Base-by-base conservation (phyloP, 2,888 invertebrate species). In the Heliconius erato region DNA sequence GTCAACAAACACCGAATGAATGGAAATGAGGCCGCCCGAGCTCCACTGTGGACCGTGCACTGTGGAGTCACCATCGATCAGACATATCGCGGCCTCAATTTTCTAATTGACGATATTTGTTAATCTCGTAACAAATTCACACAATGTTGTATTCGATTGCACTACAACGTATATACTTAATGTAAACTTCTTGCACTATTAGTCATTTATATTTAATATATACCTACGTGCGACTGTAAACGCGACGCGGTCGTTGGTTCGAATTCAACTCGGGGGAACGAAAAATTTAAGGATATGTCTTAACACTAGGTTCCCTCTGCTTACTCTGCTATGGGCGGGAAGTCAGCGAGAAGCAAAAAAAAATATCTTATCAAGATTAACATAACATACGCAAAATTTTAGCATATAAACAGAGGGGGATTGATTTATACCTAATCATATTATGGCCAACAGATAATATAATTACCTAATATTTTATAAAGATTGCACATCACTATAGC, bases 1-100 rank as follows among this genome's bases (percentile, higher is more conserved):
- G 93, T 93, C 94, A 94, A 94, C 93, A 94, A 92, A 91, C 90
- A 91, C 88, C 90, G 89, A 90, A 93, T 94, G 91, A 94, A 95
- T 94, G 94, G 92, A 93, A 94, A 94, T 93, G 89, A 93, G 90
- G 90, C 88, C 89, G 87, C 82, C 88, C 87, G 88, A 89, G 89
- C 89, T 88, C 91, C 90, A 89, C 85, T 85, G 86, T 87, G 86
- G 82, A 82, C 59, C 23, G 23, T n/a, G n/a, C 19, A 63, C 63
- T 85, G 86, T 87, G 86, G 82, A 82, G 63, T 76, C 83, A 85
- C 82, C 86, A 86, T 87, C 86, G 85, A 87, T 86, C 86, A 87
- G 88, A 87, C 87, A 88, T 87, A 87, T 84, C 87, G 88, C 87
- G 83, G 84, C 86, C 87, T 84, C 85, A 85, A 83, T 83, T 81